These are phyloP conservation scores for Mormyrus lacerda DNA, from an alignment of 2,113 vertebrate species.

Conservation along the genomic window DNA sequence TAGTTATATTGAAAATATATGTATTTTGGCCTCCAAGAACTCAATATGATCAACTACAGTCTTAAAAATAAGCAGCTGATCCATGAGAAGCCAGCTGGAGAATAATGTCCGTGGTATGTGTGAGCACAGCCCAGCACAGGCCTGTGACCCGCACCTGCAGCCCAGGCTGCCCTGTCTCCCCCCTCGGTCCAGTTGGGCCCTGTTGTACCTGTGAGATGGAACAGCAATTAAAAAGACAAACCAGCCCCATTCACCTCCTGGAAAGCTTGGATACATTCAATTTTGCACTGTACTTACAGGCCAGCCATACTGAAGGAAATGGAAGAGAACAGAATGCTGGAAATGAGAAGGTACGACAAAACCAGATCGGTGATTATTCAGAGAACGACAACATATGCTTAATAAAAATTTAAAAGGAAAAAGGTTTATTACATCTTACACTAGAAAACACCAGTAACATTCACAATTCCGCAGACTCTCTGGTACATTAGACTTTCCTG, in stretches of 20 bases:
- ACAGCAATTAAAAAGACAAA: not conserved
- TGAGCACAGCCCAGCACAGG: not conserved
- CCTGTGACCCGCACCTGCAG: slow-evolving; percentile 56
- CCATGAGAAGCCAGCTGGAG: not conserved
- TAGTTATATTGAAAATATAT: not conserved
- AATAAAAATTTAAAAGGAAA: not conserved
- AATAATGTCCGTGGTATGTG: not conserved
- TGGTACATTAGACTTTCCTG: not conserved
- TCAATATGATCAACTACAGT: not conserved
- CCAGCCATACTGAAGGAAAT: slow-evolving; percentile 64
- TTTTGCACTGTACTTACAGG: slow-evolving; percentile 59
- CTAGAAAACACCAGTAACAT: not conserved
- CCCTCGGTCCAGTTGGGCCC: slow-evolving; percentile 53
- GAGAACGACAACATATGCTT: not conserved
- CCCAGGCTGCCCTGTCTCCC: slow-evolving; percentile 63
- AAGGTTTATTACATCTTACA: not conserved
- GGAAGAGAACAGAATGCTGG: slow-evolving; percentile 65
- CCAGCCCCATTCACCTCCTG: not conserved
- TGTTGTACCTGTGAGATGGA: slow-evolving; percentile 47
- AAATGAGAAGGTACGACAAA: slow-evolving; percentile 9
- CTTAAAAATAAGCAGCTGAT: not conserved
- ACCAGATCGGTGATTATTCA: not conserved
- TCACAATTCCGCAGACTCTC: not conserved
- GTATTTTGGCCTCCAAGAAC: not conserved
- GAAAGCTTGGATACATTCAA: not conserved